Evolutionary conservation across 2,797 vertebrate genomes (phyloP), one percentile per base, ranked within the genome.

Genomic region (Hoplostethus mediterraneus): DNA sequence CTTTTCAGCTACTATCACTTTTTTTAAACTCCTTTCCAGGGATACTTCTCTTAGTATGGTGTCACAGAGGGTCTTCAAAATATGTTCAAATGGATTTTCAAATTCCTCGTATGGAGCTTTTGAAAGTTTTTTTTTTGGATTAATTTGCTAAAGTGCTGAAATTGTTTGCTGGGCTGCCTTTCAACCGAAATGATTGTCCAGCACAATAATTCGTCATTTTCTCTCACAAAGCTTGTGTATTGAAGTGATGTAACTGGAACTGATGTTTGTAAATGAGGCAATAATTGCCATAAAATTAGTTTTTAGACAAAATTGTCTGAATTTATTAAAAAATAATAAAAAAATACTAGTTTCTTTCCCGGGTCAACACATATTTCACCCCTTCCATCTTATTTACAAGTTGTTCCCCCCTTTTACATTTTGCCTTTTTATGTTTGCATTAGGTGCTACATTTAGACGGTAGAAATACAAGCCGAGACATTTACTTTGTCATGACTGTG

Each of bases 241-340:
- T 8, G 3, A 75, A 68, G 72, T 73, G 73, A 79, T 86, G 81
- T 85, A 88, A 90, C 82, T 87, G 87, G 85, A 91, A 88, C 75
- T 60, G 76, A 87, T 89, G 63, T 87, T 83, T 82, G 67, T 84
- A 87, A 90, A 91, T 79, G 82, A 90, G 89, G 86, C 87, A 78
- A 42, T 89, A 85, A 91, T 89, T 90, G 77, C 84, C 87, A 75
- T 83, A 62, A 88, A 90, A 86, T 90, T 74, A 62, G 13, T 84
- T 92, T 89, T 83, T 74, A 63, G 66, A 80, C 63, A 71, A 78
- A 67, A 89, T 71, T 49, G 55, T 81, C 74, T 25, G 64, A 80
- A 75, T 76, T 72, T 58, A 73, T 71, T 1, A 44, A n/a, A 14
- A 56, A 2, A 56, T 51, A 58, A 47, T 63, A 72, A 48, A 75